Evolutionary conservation across 1,140 invertebrate species (phyloP), one percentile per base, ranked within the genome.

Genomic region (Helicoverpa armigera): DNA sequence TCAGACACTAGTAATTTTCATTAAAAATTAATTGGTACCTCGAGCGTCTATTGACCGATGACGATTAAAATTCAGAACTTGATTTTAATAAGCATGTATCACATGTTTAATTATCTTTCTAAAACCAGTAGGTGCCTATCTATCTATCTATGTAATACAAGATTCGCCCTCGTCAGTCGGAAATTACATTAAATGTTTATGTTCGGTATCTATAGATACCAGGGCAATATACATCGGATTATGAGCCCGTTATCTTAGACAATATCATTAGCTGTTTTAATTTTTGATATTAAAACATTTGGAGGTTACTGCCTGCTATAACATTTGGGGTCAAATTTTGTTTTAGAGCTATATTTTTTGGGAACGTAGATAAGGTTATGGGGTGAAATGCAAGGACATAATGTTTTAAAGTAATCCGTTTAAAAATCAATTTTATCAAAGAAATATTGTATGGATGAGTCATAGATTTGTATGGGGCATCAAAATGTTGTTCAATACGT

Each of bases 181-280:
- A 75, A 75, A 81, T 76, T 81, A 76, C 79, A 76, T 81, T 80
- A 83, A 80, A 80, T 76, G 73, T 83, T 80, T 83, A 80, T 80
- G 53, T 63, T 88, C 81, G 31, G 79, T 93, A 93, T 93, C 89
- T 83, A 77, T 16, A 81, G 88, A 90, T 90, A 91, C 29, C 48
- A 74, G 58, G 78, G 87, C 88, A 90, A 90, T 92, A 91, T 88
- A 91, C 82, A 82, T 85, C 78, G 87, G 89, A 93, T 93, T 92
- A 92, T 79, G 53, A 67, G 54, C 35, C 72, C 84, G 85, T 91
- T 91, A 92, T 91, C 86, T 81, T 35, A 63, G 65, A 76, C 78
- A 83, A 80, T 83, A 80, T 79, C 82, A 70, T 79, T 70, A 70
- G 69, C 18, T 79, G 65, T 70, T 78, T 70, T 79, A 79, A 79